A percentile compares a stretch with the other conserved stretches of the same genome.
Evolutionary conservation across 2,888 invertebrate species (phyloP).

Genomic region (Eristalis intricaria): DNA sequence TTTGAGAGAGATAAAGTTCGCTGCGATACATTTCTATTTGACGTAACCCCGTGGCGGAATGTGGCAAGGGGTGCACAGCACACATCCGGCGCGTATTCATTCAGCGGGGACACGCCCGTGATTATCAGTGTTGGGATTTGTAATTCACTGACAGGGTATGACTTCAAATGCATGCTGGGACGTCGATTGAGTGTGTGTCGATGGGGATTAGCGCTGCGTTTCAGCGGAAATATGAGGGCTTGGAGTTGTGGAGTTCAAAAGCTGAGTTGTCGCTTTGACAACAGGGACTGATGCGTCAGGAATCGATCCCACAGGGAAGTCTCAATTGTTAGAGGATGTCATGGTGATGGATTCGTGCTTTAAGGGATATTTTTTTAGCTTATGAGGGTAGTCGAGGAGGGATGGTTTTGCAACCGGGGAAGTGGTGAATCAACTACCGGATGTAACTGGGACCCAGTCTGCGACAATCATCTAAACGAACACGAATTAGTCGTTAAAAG

Average conservation of each 20-base stretch:
- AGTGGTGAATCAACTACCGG: no score
- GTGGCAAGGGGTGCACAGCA: not conserved
- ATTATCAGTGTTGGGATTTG: not conserved
- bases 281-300: not conserved
- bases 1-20: not conserved
- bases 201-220: not conserved
- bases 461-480: no score
- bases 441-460: no score
- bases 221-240: not conserved
- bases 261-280: not conserved
- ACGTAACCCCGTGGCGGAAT: slow-evolving; percentile 15
- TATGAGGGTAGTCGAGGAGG: no score
- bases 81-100: no score
- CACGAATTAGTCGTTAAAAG: no score
- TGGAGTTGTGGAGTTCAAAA: not conserved
- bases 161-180: not conserved
- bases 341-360: not conserved
- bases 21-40: slow-evolving; percentile 32
- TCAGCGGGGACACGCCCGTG: not conserved
- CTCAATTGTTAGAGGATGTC: not conserved
- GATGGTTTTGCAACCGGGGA: no score
- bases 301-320: not conserved
- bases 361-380: no score
- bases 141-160: not conserved
- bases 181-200: not conserved